phyloP scores from a whole-genome alignment of 2,888 invertebrate species.

The Parapristionchus giblindavisi region DNA sequence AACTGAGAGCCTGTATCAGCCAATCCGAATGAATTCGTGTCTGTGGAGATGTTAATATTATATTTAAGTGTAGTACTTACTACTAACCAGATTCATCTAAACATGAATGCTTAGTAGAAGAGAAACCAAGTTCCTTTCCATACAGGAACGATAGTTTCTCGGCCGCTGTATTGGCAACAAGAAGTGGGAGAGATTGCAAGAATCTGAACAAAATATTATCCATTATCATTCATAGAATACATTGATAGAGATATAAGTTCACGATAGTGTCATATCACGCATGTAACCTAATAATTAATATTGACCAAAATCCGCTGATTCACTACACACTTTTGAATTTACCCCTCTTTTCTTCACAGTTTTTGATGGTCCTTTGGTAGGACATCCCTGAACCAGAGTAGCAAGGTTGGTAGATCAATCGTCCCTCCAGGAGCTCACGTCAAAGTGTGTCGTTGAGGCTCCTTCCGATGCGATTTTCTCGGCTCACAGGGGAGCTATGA shows the following conservation, averaged over 20 bases:
- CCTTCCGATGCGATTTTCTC: too few species aligned
- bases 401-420: too few species aligned
- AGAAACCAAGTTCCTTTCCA: conserved; percentile 31
- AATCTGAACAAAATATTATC: conserved; percentile 1
- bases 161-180: conserved; percentile 4
- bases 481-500: too few species aligned
- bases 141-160: conserved; percentile 20
- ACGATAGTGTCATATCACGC: not conserved
- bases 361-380: too few species aligned
- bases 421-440: too few species aligned
- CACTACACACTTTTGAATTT: too few species aligned
- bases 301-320: too few species aligned
- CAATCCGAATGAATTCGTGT: not conserved
- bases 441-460: too few species aligned
- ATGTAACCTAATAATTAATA: too few species aligned
- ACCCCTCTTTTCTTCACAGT: too few species aligned
- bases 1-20: not conserved
- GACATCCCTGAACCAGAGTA: too few species aligned
- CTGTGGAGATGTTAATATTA: not conserved
- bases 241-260: too few species aligned
- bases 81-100: conserved; percentile 8
- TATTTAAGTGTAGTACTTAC: not conserved
- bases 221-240: not conserved
- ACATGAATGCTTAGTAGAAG: conserved; percentile 13
- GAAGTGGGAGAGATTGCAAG: conserved; percentile 18